Evolutionary conservation across 2,797 vertebrate species (phyloP), one percentile per base, ranked within the genome.

Genomic region (Carapus acus): DNA sequence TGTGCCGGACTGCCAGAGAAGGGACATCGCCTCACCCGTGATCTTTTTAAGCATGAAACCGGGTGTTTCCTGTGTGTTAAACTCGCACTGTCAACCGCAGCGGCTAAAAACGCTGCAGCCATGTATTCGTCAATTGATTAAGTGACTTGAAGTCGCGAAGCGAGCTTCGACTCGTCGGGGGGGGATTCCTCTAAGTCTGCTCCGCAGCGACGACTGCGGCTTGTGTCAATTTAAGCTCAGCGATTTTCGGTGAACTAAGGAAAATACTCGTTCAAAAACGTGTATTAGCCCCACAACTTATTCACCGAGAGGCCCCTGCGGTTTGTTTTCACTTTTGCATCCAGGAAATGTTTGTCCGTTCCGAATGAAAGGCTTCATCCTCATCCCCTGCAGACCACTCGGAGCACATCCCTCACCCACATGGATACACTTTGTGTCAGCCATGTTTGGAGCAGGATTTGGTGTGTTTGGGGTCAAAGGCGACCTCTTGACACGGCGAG

Each of bases 11-110:
- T 81, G 78, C 85, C 88, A 88, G 80, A 63, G 78, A 87, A 77
- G 84, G 83, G 85, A 86, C 79, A 78, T 80, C 61, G 65, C 70
- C 70, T 80, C 71, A 43, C 70, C 60, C 75, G 65, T 85, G 80
- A 83, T 84, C 70, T 82, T 79, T 83, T 83, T 81, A 72, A 78
- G 83, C 81, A 80, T 81, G 76, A 92, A 91, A 87, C 83, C 83
- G 76, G 75, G 75, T 74, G 86, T 83, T 83, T 87, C 85, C 88
- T 86, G 49, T 52, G 37, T 49, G 65, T 67, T 74, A 75, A 74
- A 60, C 60, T 56, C 59, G 54, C 63, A 76, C 73, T 75, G 64
- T 57, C 62, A 69, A 53, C 51, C 29, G 18, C 29, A 70, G 50
- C 70, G 62, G 73, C 62, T 51, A 39, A 60, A 73, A 73, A 72